These are phyloP conservation scores for Agapornis roseicollis DNA, from an alignment of 2,113 vertebrate species.

Conservation along the genomic window DNA sequence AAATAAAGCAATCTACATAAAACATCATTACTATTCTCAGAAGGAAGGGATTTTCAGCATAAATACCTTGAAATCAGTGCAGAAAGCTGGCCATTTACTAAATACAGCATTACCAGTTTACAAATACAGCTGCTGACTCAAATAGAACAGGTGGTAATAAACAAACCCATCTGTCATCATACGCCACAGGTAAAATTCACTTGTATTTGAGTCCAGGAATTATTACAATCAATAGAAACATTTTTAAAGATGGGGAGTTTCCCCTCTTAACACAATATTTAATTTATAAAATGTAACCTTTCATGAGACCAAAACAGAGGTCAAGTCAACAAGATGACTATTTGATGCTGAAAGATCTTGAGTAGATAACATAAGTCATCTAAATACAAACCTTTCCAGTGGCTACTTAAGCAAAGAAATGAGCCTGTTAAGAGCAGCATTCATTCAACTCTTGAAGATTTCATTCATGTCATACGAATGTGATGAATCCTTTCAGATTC, in stretches of 20 bases:
- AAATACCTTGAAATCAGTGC: neutral
- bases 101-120: conserved; percentile 8
- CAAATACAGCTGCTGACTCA: conserved; percentile 28
- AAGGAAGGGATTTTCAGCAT: neutral
- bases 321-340: neutral
- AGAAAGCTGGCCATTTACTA: conserved; percentile 4
- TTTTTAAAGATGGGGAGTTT: neutral
- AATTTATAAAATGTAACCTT: neutral
- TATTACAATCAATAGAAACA: neutral
- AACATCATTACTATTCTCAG: neutral
- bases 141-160: conserved; percentile 20
- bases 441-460: neutral
- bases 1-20: neutral
- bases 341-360: neutral
- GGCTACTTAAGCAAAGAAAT: neutral
- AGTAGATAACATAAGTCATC: neutral
- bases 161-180: conserved; percentile 27
- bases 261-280: neutral
- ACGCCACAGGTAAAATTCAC: conserved; percentile 2
- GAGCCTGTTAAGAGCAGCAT: neutral
- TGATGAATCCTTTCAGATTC: neutral
- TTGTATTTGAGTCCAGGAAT: neutral
- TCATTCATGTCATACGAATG: neutral
- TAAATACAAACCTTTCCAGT: neutral
- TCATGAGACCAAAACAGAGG: neutral